Base-by-base conservation (phyloP, 2,888 invertebrate genomes). In the Amphipyra tragopoginis region DNA sequence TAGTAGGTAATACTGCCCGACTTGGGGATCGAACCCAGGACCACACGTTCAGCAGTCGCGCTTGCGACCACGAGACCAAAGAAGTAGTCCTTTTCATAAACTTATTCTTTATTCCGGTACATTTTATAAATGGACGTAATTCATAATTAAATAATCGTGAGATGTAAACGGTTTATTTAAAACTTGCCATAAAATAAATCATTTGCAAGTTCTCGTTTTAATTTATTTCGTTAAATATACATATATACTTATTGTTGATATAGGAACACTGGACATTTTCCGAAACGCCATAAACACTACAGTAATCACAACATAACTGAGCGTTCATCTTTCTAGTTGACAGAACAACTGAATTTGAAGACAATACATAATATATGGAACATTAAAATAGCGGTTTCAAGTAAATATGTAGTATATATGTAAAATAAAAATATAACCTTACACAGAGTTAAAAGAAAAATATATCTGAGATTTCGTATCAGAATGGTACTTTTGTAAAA, bases 241-340 rank as follows among this genome's bases (percentile, higher is more conserved):
- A 61, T 58, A 55, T 55, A 38, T 59, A 43, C 50, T 39, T 49
- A 38, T 44, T 13, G 10, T 39, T 62, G 34, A 53, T 38, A 15
- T 48, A 56, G 52, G 36, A 57, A 70, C 58, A 55, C 36, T 36
- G 36, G 43, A 59, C n/a, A 68, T 64, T 72, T 74, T 64, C 63
- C 47, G 47, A 57, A 75, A 72, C 68, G 61, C 63, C 44, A 36
- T 57, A 51, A 50, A 61, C 47, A 59, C 58, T 76, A 75, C 38
- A 48, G 60, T 61, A 75, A 73, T 75, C 75, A 77, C 77, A 77
- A 77, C 65, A 58, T 77, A 67, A 66, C 65, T 75, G 78, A 75
- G 78, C 75, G 52, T 56, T 61, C 71, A 65, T 58, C 43, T 45
- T 61, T 51, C 44, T 44, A 54, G 36, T 58, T 38, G 57, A 63